These are phyloP conservation scores for Asobara japonica DNA, from an alignment of 1,140 invertebrate species.

Conservation along the genomic window DNA sequence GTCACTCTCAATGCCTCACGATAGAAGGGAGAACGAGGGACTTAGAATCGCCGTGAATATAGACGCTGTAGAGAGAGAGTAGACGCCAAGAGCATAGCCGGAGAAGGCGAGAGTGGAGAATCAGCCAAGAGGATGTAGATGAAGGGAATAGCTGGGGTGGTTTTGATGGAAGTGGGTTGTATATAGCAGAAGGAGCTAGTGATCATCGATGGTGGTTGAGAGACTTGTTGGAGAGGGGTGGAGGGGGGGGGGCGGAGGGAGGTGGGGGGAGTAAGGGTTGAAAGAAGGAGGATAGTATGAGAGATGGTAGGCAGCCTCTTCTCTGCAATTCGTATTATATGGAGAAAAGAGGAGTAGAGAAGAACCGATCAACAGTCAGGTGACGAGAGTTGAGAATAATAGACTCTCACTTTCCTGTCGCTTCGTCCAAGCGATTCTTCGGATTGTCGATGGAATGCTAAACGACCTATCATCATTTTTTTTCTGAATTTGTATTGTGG, in stretches of 20 bases:
- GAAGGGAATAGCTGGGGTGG: constrained; percentile 1
- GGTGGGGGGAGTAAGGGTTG: not conserved
- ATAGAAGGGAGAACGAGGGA: constrained; percentile 42
- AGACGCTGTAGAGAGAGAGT: constrained; percentile 8
- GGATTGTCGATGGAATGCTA: constrained; percentile 57
- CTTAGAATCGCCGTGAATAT: constrained; percentile 45
- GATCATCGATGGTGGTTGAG: constrained; percentile 28
- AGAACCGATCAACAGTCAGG: constrained; percentile 51
- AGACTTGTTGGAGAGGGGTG: not conserved
- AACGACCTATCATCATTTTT: constrained; percentile 52
- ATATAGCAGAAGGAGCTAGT: constrained; percentile 25
- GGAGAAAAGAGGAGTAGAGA: not conserved
- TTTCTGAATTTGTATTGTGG: constrained; percentile 46
- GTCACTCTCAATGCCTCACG: constrained; percentile 55
- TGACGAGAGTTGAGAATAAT: constrained; percentile 51
- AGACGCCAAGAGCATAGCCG: constrained; percentile 25
- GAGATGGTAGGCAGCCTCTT: constrained; percentile 14
- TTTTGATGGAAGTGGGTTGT: constrained; percentile 9
- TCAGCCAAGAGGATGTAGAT: not conserved
- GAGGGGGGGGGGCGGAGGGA: not conserved
- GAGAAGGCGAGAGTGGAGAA: constrained; percentile 22
- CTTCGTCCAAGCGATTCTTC: constrained; percentile 41
- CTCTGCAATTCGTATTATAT: constrained; percentile 7
- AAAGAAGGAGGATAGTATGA: not conserved
- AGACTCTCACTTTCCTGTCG: constrained; percentile 55